phyloP scores from a whole-genome alignment of 2,797 vertebrate species.

The Sebastes hubbsi region DNA sequence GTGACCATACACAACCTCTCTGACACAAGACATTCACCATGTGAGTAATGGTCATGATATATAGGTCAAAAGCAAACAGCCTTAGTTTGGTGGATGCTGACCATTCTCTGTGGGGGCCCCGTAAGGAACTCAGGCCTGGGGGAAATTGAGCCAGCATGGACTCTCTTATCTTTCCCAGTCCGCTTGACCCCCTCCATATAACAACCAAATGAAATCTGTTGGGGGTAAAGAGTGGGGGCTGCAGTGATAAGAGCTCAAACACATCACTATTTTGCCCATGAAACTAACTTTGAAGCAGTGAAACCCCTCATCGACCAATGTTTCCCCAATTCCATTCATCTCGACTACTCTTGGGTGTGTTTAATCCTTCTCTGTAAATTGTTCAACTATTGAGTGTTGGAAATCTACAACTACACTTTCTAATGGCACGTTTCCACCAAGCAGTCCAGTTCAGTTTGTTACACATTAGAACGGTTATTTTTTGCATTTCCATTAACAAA shows the following conservation, averaged over 20 bases:
- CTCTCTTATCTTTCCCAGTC: slow-evolving; percentile 80
- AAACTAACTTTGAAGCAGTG: slow-evolving; percentile 44
- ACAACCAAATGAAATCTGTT: slow-evolving; percentile 80
- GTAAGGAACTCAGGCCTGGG: slow-evolving; percentile 60
- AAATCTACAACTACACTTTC: neutral
- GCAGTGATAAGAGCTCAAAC: slow-evolving; percentile 65
- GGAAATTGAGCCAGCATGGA: slow-evolving; percentile 84
- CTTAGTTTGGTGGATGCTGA: slow-evolving; percentile 67
- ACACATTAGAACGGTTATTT: too few species aligned
- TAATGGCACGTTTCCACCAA: neutral
- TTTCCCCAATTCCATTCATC: slow-evolving; percentile 4
- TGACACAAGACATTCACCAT: slow-evolving; percentile 55
- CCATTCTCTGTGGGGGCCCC: slow-evolving; percentile 66
- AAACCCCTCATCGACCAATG: slow-evolving; percentile 15
- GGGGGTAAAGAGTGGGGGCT: slow-evolving; percentile 54
- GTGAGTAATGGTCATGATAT: slow-evolving; percentile 62
- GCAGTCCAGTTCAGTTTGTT: too few species aligned
- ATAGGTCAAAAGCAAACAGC: slow-evolving; percentile 72
- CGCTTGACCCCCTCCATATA: slow-evolving; percentile 75
- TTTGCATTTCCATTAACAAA: too few species aligned
- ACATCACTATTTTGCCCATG: slow-evolving; percentile 54
- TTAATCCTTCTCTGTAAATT: neutral
- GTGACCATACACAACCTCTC: slow-evolving; percentile 60
- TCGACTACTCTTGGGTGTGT: neutral
- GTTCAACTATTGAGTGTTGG: neutral